Percentiles rank a stretch among this genome's conserved stretches.
These are phyloP conservation scores for Andrena cerasifolii DNA, from an alignment of 1,140 invertebrate genomes.

Conservation along the genomic window DNA sequence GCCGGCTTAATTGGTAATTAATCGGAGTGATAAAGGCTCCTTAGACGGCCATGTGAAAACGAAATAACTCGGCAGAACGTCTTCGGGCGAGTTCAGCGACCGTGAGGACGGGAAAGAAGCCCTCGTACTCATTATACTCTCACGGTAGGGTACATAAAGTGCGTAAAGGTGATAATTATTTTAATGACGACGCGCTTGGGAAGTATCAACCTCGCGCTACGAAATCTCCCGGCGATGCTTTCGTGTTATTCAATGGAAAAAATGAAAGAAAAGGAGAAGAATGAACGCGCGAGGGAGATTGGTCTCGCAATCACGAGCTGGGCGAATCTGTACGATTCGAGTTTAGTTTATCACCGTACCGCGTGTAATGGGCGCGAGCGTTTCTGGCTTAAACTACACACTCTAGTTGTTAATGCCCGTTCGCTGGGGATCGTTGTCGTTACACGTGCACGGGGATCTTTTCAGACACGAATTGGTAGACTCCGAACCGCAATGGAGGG, in stretches of 20 bases:
- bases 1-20: conserved; percentile 43
- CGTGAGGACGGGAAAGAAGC: conserved; percentile 35
- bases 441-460: conserved; percentile 10
- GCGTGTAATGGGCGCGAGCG: too few relatives aligned
- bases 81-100: conserved; percentile 46
- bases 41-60: conserved; percentile 26
- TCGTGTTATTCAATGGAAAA: conserved; percentile 26
- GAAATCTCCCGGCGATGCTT: conserved; percentile 1
- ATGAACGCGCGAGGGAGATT: neutral
- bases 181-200: conserved; percentile 52
- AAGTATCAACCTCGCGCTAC: conserved; percentile 18
- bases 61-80: conserved; percentile 27
- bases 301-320: neutral
- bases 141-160: conserved; percentile 55
- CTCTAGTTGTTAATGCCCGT: neutral
- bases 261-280: neutral
- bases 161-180: conserved; percentile 55
- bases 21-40: conserved; percentile 32
- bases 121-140: conserved; percentile 55
- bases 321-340: neutral
- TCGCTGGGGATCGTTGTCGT: neutral
- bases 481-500: conserved; percentile 93
- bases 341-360: neutral
- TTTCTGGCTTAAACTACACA: conserved; percentile 1
- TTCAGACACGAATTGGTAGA: conserved; percentile 89